Percentiles rank a stretch among this genome's conserved stretches.
These are phyloP conservation scores for Apodemia duryi DNA, from an alignment of 2,888 invertebrate genomes.

Conservation along the genomic window DNA sequence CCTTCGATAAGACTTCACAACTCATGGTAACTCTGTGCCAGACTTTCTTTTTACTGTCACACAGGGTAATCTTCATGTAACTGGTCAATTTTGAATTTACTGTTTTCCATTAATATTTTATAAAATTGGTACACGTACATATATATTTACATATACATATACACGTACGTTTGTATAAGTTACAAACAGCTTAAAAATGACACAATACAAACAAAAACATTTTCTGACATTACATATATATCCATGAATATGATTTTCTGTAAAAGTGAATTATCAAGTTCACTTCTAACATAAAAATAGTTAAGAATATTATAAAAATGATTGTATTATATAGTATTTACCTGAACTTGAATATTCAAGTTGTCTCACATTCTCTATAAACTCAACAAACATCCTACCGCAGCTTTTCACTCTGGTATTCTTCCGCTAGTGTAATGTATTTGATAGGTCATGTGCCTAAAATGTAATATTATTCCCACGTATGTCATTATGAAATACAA, in stretches of 20 bases:
- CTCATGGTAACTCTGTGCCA: conserved; percentile 41
- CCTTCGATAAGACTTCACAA: conserved; percentile 60
- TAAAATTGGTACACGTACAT: not conserved
- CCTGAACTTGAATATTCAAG: not conserved
- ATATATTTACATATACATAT: no score
- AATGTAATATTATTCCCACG: no score
- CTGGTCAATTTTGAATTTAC: conserved; percentile 12
- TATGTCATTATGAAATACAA: no score
- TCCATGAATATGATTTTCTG: no score
- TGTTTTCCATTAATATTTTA: not conserved
- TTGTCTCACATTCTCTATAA: not conserved
- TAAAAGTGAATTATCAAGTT: no score
- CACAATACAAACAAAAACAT: no score
- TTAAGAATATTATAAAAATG: no score
- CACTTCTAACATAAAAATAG: no score
- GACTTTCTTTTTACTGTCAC: conserved; percentile 32
- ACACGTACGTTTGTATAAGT: not conserved
- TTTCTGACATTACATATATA: no score
- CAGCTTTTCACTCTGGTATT: not conserved
- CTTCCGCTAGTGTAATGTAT: not conserved
- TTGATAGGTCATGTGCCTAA: no score
- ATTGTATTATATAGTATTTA: no score
- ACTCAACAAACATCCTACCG: not conserved
- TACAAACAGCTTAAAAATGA: no score
- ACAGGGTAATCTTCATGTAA: conserved; percentile 16